phyloP scores from a whole-genome alignment of 1,140 invertebrate species.

The Musca domestica region DNA sequence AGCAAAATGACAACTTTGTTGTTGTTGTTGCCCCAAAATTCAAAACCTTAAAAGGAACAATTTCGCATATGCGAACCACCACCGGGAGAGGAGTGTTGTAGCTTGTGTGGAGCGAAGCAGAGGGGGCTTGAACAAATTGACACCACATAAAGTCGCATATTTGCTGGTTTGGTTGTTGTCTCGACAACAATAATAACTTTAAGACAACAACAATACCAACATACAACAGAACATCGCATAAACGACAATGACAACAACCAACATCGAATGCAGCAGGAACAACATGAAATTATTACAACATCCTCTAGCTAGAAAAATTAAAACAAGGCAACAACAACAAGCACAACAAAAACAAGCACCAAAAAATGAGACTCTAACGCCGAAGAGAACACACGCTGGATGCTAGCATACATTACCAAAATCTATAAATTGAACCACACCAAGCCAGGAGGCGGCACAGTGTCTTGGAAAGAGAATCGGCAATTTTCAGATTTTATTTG shows the following conservation, averaged over 20 bases:
- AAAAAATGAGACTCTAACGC: too few species aligned
- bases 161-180: not conserved
- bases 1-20: conserved; percentile 4
- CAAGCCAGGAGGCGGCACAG: not conserved
- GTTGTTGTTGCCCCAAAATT: not conserved
- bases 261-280: too few species aligned
- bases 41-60: conserved; percentile 12
- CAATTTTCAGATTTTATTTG: too few species aligned
- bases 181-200: conserved; percentile 5
- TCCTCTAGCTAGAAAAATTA: too few species aligned
- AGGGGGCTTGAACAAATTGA: conserved; percentile 4
- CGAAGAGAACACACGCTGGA: conserved; percentile 9
- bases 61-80: conserved; percentile 6
- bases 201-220: not conserved
- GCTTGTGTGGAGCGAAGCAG: not conserved
- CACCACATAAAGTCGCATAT: conserved; percentile 8
- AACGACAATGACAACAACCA: too few species aligned
- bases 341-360: too few species aligned
- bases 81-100: too few species aligned
- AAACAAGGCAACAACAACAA: not conserved
- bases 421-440: not conserved
- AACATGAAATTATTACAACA: not conserved
- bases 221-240: not conserved
- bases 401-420: not conserved
- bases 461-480: too few species aligned